Evolutionary conservation across 2,888 invertebrate species (phyloP).

Genomic region (Cataglyphis cursor): DNA sequence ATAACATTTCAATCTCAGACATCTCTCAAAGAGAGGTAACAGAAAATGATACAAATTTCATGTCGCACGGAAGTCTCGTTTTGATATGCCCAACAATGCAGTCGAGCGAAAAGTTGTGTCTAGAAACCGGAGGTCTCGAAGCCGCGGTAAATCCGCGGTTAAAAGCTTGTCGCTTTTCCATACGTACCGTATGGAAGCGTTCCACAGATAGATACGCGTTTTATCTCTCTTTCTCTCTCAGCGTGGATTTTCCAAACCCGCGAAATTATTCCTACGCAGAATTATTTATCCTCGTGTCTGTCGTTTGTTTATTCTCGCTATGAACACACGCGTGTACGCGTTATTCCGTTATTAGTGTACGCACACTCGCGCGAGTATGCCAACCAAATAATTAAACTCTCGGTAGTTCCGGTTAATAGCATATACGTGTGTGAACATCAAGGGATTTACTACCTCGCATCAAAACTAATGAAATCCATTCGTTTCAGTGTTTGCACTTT

Average conservation of each 20-base stretch:
- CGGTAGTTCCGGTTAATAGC: background rate
- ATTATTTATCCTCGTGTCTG: constrained; percentile 10
- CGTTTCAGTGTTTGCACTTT: background rate
- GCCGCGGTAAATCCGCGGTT: constrained; percentile 64
- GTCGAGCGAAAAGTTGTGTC: constrained; percentile 65
- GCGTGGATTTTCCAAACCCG: constrained; percentile 1
- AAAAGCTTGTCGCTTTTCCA: constrained; percentile 64
- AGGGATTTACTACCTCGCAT: background rate
- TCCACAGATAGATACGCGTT: constrained; percentile 44
- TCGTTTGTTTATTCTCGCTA: constrained; percentile 15
- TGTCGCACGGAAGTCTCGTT: constrained; percentile 17
- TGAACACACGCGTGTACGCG: background rate
- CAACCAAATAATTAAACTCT: constrained; percentile 39
- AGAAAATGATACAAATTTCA: background rate
- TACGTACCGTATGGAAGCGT: constrained; percentile 61
- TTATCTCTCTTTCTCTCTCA: background rate
- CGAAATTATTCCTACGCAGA: constrained; percentile 27
- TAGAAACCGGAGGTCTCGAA: constrained; percentile 37
- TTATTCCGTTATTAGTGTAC: constrained; percentile 26
- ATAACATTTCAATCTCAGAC: constrained; percentile 20
- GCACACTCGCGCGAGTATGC: background rate
- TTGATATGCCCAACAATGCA: constrained; percentile 1
- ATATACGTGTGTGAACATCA: background rate
- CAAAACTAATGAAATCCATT: background rate
- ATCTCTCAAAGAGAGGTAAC: background rate